These are phyloP conservation scores for Myotis brandtii DNA, from an alignment of 2,113 vertebrate genomes.

Conservation along the genomic window DNA sequence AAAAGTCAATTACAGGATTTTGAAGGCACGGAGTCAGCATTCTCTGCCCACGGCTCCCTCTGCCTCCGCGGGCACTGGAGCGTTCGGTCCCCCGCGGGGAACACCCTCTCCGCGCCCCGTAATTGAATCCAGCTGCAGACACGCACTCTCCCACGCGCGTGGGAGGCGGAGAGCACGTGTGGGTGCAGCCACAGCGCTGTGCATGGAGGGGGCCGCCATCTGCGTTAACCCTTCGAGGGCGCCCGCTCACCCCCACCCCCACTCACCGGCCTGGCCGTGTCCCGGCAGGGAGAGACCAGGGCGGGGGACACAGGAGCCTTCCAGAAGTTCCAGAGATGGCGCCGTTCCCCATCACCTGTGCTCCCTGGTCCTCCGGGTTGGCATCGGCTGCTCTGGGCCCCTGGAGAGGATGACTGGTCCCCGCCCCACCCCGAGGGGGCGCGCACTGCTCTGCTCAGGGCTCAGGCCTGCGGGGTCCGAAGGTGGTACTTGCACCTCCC, in stretches of 20 bases:
- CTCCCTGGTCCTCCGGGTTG: fast-evolving
- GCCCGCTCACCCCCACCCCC: neutral
- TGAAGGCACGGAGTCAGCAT: slow-evolving; percentile 90
- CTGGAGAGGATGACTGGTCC: fast-evolving
- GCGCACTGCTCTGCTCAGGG: fast-evolving
- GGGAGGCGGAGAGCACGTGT: slow-evolving; percentile 91
- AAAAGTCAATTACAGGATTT: slow-evolving; percentile 92
- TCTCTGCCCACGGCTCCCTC: slow-evolving; percentile 81
- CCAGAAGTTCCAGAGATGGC: fast-evolving
- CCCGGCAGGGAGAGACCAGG: fast-evolving
- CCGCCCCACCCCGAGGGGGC: fast-evolving
- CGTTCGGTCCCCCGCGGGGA: slow-evolving; percentile 86
- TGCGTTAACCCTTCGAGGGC: slow-evolving; percentile 64
- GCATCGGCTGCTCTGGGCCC: fast-evolving
- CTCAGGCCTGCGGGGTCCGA: neutral
- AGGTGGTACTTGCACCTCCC: fast-evolving
- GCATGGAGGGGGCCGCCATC: slow-evolving; percentile 68
- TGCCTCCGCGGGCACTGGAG: slow-evolving; percentile 83
- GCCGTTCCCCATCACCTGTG: neutral
- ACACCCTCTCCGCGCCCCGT: slow-evolving; percentile 88
- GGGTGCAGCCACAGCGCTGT: slow-evolving; percentile 78
- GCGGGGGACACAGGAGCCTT: neutral
- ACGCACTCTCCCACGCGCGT: slow-evolving; percentile 86
- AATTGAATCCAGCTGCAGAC: slow-evolving; percentile 93
- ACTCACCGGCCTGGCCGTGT: fast-evolving